Conservation (phyloP, 2,888 invertebrate genomes). For the Rapana venosa region DNA sequence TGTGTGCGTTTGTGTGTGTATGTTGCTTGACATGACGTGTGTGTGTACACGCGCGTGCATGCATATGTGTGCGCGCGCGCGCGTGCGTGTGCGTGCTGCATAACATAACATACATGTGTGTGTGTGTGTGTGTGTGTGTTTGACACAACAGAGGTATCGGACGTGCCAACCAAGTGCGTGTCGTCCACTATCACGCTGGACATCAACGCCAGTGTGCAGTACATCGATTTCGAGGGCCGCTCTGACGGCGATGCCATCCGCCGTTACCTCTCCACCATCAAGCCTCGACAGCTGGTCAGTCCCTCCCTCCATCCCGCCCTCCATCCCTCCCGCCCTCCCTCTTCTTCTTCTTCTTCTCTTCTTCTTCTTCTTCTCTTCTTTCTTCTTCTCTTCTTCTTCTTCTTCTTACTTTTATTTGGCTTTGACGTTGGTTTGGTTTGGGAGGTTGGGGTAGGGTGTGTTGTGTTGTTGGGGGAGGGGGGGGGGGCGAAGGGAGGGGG, state of each 20-base stretch:
- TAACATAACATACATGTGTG: not conserved
- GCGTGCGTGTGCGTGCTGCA: not conserved
- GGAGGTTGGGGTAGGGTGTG: no score
- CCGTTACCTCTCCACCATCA: conserved; percentile 86
- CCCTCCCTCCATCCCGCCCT: not conserved
- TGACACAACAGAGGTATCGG: conserved; percentile 77
- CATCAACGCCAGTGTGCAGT: conserved; percentile 91
- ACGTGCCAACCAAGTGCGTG: conserved; percentile 94
- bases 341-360: not conserved
- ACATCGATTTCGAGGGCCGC: conserved; percentile 97
- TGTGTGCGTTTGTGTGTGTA: conserved; percentile 8
- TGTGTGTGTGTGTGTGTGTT: conserved; percentile 2
- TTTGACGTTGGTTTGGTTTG: not conserved
- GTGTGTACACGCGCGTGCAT: no score
- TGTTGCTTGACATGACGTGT: not conserved
- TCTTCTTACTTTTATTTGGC: not conserved
- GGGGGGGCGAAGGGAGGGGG: not conserved
- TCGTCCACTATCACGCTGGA: conserved; percentile 86
- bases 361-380: not conserved
- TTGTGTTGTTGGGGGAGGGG: not conserved
- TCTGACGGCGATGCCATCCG: conserved; percentile 83
- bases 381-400: not conserved
- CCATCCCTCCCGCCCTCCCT: conserved; percentile 18
- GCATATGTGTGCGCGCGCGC: not conserved
- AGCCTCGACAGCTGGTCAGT: conserved; percentile 86